These are phyloP conservation scores for Anguilla japonica DNA, from an alignment of 2,113 vertebrate genomes.

Conservation along the genomic window DNA sequence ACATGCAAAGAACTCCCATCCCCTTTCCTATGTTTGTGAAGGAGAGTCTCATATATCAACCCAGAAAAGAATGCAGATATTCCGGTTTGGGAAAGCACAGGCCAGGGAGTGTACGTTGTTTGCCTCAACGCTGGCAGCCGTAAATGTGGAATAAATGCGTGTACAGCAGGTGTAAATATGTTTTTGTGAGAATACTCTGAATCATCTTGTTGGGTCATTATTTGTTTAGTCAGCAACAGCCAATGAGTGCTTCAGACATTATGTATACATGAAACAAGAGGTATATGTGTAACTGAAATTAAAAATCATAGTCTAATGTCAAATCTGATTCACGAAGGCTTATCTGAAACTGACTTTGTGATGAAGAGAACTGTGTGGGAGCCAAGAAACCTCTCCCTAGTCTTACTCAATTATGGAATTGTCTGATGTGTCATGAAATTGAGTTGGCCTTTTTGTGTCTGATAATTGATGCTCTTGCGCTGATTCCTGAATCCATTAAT, in stretches of 20 bases:
- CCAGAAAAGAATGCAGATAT: slow-evolving; percentile 46
- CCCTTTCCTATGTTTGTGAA: neutral
- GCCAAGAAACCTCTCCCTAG: no score
- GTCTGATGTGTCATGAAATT: neutral
- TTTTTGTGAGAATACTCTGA: neutral
- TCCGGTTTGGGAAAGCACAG: slow-evolving; percentile 35
- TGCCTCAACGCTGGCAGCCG: neutral
- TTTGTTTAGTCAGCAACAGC: neutral
- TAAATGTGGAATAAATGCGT: neutral
- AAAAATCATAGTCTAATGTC: neutral
- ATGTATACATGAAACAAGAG: neutral
- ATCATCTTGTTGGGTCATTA: neutral
- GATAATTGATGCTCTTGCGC: neutral
- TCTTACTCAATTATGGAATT: no score
- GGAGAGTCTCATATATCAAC: slow-evolving; percentile 30
- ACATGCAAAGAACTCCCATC: neutral
- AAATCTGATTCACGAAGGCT: neutral
- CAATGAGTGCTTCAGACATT: neutral
- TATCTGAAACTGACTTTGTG: neutral
- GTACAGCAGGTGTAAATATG: neutral
- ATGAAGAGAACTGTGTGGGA: no score
- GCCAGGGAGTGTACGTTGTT: neutral
- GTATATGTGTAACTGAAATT: neutral
- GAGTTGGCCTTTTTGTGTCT: neutral
- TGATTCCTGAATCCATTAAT: neutral